Conservation (phyloP, 53 echinoderm and acorn worm species). For the Arbacia lixula region DNA sequence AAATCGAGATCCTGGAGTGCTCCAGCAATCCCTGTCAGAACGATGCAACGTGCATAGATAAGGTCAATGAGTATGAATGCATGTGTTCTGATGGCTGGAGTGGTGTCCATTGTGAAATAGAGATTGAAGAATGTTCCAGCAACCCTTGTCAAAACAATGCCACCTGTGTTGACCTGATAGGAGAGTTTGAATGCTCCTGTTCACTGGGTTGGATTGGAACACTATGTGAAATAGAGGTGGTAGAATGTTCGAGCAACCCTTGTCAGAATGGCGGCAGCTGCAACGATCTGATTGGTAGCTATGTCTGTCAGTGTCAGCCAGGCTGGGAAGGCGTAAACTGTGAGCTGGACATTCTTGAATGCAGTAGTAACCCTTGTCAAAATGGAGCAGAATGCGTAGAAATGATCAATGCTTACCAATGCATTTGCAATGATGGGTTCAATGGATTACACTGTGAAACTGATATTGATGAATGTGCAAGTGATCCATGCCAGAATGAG, state of each 20-base stretch:
- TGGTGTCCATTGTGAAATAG: conserved; percentile 38
- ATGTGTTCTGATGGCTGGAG: conserved; percentile 43
- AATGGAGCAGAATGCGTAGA: conserved; percentile 57
- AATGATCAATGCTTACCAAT: conserved; percentile 10
- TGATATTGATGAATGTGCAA: conserved; percentile 32
- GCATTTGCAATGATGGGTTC: conserved; percentile 35
- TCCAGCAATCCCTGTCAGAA: not conserved
- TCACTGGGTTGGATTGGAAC: conserved; percentile 58
- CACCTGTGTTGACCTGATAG: conserved; percentile 52
- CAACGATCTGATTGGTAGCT: conserved; percentile 62
- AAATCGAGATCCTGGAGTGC: conserved; percentile 16
- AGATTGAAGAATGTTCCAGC: conserved; percentile 60
- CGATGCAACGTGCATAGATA: not conserved
- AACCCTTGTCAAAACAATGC: conserved; percentile 71
- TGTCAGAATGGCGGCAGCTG: conserved; percentile 71
- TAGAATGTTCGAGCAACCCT: conserved; percentile 66
- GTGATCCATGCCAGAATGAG: conserved; percentile 40
- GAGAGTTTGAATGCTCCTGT: conserved; percentile 72
- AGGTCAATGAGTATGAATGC: not conserved
- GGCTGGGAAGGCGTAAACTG: conserved; percentile 53
- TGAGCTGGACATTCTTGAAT: conserved; percentile 70
- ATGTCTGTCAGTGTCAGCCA: conserved; percentile 64
- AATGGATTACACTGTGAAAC: conserved; percentile 8
- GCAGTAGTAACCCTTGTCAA: conserved; percentile 56
- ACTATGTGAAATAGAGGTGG: conserved; percentile 69